Conservation (phyloP, 2,888 invertebrate genomes). For the Caenorhabditis panamensis region DNA sequence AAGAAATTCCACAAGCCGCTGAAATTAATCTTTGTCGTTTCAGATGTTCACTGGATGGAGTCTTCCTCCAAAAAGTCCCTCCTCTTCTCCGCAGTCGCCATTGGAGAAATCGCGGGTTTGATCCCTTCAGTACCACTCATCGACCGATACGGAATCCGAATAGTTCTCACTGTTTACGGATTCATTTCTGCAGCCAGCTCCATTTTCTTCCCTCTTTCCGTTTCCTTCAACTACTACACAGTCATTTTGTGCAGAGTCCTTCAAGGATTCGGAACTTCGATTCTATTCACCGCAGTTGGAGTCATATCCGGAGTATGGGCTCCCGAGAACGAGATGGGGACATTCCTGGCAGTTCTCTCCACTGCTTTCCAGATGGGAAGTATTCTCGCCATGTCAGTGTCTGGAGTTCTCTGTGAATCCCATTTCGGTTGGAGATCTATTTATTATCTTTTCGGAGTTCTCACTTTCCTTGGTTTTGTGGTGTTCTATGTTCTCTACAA, state of each 20-base stretch:
- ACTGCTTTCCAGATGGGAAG: slow-evolving; percentile 46
- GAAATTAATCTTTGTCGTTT: slow-evolving; percentile 1
- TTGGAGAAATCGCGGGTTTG: slow-evolving; percentile 49
- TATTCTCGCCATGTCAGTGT: slow-evolving; percentile 62
- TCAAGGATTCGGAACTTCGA: slow-evolving; percentile 51
- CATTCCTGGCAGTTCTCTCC: slow-evolving; percentile 56
- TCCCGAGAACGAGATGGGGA: slow-evolving; percentile 34
- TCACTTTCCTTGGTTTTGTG: slow-evolving; percentile 31
- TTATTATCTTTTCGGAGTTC: slow-evolving; percentile 56
- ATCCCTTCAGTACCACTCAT: slow-evolving; percentile 45
- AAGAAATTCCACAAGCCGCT: too few relatives aligned
- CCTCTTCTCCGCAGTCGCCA: slow-evolving; percentile 48
- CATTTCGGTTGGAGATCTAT: slow-evolving; percentile 59
- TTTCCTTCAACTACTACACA: slow-evolving; percentile 29
- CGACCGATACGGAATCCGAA: slow-evolving; percentile 40
- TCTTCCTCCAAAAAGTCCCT: slow-evolving; percentile 25
- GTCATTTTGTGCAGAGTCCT: slow-evolving; percentile 44
- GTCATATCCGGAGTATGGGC: slow-evolving; percentile 58
- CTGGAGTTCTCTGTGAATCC: slow-evolving; percentile 62
- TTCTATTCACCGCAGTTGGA: slow-evolving; percentile 51
- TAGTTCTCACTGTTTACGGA: slow-evolving; percentile 25
- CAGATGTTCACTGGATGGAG: slow-evolving; percentile 55
- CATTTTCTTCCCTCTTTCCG: slow-evolving; percentile 55
- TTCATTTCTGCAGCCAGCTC: slow-evolving; percentile 47
- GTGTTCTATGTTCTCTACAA: slow-evolving; percentile 50